These are phyloP conservation scores for Ibidorhyncha struthersii DNA, from an alignment of 2,113 vertebrate genomes.

Conservation along the genomic window DNA sequence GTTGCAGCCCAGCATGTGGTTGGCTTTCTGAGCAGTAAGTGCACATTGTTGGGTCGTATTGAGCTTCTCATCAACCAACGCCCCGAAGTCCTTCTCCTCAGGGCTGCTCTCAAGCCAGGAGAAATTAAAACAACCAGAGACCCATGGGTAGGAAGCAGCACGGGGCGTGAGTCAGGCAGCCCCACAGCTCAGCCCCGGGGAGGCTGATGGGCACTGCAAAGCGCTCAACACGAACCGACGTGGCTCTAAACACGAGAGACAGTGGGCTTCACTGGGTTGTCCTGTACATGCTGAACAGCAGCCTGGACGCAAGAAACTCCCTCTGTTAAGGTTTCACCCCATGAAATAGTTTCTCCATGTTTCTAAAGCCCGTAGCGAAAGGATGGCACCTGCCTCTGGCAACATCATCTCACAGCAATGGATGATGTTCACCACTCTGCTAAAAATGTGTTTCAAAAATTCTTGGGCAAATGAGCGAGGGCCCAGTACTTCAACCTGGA, in stretches of 20 bases:
- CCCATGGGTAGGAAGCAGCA: neutral
- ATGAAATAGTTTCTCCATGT: neutral
- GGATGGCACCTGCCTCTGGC: neutral
- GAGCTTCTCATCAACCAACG: neutral
- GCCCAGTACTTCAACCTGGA: neutral
- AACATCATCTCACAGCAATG: neutral
- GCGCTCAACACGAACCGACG: fast-evolving
- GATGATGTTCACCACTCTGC: neutral
- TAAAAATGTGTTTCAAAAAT: neutral
- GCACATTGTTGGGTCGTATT: neutral
- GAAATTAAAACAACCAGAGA: neutral
- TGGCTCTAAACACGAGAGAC: fast-evolving
- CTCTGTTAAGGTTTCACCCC: neutral
- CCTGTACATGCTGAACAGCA: neutral
- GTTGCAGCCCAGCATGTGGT: neutral
- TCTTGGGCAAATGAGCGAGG: neutral
- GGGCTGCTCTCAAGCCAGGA: neutral
- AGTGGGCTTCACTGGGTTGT: neutral
- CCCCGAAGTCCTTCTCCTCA: neutral
- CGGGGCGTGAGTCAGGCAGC: fast-evolving
- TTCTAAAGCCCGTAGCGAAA: neutral
- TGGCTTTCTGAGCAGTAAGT: neutral
- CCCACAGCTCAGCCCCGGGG: neutral
- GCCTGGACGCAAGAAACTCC: neutral
- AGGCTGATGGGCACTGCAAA: neutral